phyloP scores from a whole-genome alignment of 30 jellyfish, hydroid and myxozoan species.

The Phacellophora camtschatica region DNA sequence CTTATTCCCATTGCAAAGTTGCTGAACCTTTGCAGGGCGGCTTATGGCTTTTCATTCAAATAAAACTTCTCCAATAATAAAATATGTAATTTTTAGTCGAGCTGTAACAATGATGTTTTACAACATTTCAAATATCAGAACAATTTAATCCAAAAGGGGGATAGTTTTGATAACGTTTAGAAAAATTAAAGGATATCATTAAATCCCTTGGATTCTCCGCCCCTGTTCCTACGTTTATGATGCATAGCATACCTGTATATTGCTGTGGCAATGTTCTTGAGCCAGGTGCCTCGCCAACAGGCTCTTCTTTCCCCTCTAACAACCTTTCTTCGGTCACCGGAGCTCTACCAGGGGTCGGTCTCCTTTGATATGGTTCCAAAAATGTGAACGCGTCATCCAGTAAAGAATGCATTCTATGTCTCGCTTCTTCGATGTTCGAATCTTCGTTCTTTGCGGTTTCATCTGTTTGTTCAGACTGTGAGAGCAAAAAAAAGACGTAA shows the following conservation, averaged over 20 bases:
- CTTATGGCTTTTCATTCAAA: too few relatives aligned
- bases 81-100: too few relatives aligned
- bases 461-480: conserved; percentile 33
- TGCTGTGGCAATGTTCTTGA: conserved; percentile 27
- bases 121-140: too few relatives aligned
- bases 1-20: too few relatives aligned
- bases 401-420: conserved; percentile 77
- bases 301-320: conserved; percentile 14
- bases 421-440: conserved; percentile 77
- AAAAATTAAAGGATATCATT: too few relatives aligned
- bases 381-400: conserved; percentile 92
- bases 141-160: too few relatives aligned
- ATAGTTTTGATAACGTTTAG: too few relatives aligned
- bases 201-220: too few relatives aligned
- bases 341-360: neutral
- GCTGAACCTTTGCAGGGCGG: too few relatives aligned
- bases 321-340: conserved; percentile 6
- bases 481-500: neutral
- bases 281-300: conserved; percentile 28
- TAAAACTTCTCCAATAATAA: too few relatives aligned
- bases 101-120: too few relatives aligned
- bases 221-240: too few relatives aligned
- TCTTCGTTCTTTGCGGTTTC: conserved; percentile 62
- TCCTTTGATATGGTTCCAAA: conserved; percentile 52
- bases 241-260: conserved; percentile 67